These are phyloP conservation scores for Oncorhynchus keta DNA, from an alignment of 2,113 vertebrate genomes.

Conservation along the genomic window DNA sequence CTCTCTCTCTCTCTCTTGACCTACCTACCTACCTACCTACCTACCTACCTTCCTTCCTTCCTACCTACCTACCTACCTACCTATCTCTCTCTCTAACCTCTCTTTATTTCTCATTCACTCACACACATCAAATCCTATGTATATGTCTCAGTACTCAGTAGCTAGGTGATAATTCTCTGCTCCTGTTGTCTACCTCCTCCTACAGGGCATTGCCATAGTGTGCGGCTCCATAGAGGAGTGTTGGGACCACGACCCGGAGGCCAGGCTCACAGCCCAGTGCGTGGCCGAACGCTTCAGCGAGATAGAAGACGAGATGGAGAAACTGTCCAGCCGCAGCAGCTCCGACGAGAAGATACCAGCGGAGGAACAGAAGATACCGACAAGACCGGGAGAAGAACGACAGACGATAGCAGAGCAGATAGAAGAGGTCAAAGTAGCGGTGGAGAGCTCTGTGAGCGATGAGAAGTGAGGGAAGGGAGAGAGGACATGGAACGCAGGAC, in stretches of 20 bases:
- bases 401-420: conserved; percentile 44
- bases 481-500: neutral
- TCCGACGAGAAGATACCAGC: conserved; percentile 90
- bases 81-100: too few species aligned
- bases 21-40: too few species aligned
- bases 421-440: conserved; percentile 85
- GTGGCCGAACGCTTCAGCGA: conserved; percentile 88
- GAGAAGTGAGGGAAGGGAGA: conserved; percentile 72
- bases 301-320: conserved; percentile 84
- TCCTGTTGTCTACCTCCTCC: conserved; percentile 21
- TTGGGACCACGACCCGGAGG: conserved; percentile 97
- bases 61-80: too few species aligned
- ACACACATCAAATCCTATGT: neutral
- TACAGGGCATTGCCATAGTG: conserved; percentile 87
- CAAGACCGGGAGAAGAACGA: neutral
- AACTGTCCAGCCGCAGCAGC: conserved; percentile 88
- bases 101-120: neutral
- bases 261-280: conserved; percentile 91
- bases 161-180: neutral
- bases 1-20: too few species aligned
- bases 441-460: conserved; percentile 81
- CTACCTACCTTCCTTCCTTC: too few species aligned
- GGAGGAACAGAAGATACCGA: conserved; percentile 48
- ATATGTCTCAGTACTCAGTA: neutral
- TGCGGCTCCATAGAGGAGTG: conserved; percentile 92